Base-by-base conservation (phyloP, 1,140 invertebrate genomes). In the Drosophila orosa region DNA sequence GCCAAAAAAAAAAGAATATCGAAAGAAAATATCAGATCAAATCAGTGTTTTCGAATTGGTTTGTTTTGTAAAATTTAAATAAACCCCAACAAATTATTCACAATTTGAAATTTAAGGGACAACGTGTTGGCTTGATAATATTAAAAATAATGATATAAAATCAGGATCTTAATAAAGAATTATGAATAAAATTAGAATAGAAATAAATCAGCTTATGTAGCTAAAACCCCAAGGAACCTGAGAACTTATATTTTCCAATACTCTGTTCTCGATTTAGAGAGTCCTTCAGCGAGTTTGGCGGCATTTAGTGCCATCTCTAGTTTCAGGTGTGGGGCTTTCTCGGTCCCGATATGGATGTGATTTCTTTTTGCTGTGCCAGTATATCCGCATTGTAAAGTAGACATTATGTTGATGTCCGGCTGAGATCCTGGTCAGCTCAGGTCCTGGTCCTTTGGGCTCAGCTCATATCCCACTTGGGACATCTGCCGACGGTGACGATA, bases 361-460 rank as follows among this genome's bases (percentile, higher is more conserved):
- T 84, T 89, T 87, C 61, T 73, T 89, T 89, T 74, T 89, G 19
- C 68, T 66, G 75, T 56, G 69, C 66, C 63, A 83, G 76, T 84
- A 84, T 89, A 89, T 87, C 76, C 84, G 80, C 84, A 89, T 80
- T 87, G 84, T 87, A 87, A 87, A 87, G 84, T 89, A 87, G 84
- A 89, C 84, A 87, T 87, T 87, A 89, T 89, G 84, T 87, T 87
- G 84, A 87, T 87, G 84, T 56, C 62, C 59, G 48, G 13, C 59
- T 74, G 39, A 54, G 37, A 55, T 72, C 39, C 66, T 35, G 42
- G 45, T 33, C 56, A 68, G 45, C 33, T 54, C 40, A 27, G 47
- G 50, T 37, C 33, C 37, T 3, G 47, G 50, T 42, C 42, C 42
- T 17, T 31, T 66, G 56, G 57, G 27, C 55, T 62, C 71, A 48